Conservation (phyloP, 2,113 vertebrate species). For the Oriolus oriolus region DNA sequence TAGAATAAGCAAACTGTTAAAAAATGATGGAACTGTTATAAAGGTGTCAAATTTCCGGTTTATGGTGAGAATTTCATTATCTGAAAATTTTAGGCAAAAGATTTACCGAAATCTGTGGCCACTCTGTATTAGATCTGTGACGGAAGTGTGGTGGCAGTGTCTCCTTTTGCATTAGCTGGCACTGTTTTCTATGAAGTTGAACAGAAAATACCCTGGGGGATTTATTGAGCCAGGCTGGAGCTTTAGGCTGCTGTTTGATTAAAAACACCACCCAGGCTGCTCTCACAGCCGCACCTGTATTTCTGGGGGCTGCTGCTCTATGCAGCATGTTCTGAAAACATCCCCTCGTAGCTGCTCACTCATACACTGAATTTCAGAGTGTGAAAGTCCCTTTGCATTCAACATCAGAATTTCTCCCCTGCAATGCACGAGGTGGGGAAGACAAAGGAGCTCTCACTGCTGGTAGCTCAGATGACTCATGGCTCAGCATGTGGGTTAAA, state of each 20-base stretch:
- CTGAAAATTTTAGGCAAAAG: background rate
- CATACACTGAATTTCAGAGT: rapidly evolving
- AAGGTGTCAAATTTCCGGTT: background rate
- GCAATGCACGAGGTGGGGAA: background rate
- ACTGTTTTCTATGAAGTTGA: rapidly evolving
- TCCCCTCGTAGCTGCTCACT: background rate
- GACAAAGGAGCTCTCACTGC: background rate
- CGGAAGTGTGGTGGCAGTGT: background rate
- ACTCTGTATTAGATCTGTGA: background rate
- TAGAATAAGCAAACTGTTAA: background rate
- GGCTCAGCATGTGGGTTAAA: background rate
- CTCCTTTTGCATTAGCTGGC: background rate
- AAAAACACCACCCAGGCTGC: background rate
- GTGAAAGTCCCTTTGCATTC: background rate
- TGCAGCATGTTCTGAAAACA: background rate
- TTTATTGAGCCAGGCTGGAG: background rate
- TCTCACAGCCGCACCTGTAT: background rate
- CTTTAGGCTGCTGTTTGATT: background rate
- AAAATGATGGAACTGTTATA: background rate
- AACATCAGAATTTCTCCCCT: background rate
- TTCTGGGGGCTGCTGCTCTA: background rate
- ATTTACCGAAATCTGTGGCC: background rate
- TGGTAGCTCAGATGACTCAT: background rate
- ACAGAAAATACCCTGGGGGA: no score
- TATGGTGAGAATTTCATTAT: background rate